Evolutionary conservation across 1,140 invertebrate genomes (phyloP), one percentile per base, ranked within the genome.

Genomic region (Drosophila novamexicana): DNA sequence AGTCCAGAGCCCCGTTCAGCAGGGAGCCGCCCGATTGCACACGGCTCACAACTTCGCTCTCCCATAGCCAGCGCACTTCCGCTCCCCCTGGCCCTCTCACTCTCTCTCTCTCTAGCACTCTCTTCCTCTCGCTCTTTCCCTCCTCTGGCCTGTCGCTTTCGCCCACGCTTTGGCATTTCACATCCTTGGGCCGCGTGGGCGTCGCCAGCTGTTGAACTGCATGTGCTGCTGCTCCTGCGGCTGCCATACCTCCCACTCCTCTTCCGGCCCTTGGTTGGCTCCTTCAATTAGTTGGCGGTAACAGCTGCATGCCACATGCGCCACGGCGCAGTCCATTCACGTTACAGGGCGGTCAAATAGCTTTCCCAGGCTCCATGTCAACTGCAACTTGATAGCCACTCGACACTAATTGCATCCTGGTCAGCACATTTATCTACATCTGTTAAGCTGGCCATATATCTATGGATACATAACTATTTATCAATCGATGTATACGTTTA

Each of bases 341-440:
- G 4, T 39, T 12, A 9, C 37, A 4, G 10, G 37, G 37, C 37
- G 29, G n/a, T 52, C 50, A 36, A 53, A 37, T 9, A 14, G 50
- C 52, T 37, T 53, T 18, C 44, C 29, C 16, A n/a, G 2, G 39
- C 34, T 39, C 22, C 40, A 42, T 66, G 59, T 67, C 32, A 47
- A 50, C 18, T 62, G 58, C 69, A 62, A 57, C 58, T 72, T 67
- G 78, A 77, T 53, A 67, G 44, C 69, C 79, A 75, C 71, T 82
- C 75, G 67, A 70, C 49, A 50, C 62, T 86, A 85, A 86, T 86
- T 86, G 82, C 67, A 68, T 76, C 75, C 77, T 71, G 44, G 56
- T 53, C 49, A 22, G 32, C 8, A 54, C 22, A 50, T 49, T 7
- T 12, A 10, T n/a, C 4, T 6, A 16, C 18, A 50, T 32, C 9